Percentiles rank a stretch among this genome's conserved stretches.
Evolutionary conservation across 2,888 invertebrate genomes (phyloP).

Genomic region (Galeopsomyia nigrocyanea): DNA sequence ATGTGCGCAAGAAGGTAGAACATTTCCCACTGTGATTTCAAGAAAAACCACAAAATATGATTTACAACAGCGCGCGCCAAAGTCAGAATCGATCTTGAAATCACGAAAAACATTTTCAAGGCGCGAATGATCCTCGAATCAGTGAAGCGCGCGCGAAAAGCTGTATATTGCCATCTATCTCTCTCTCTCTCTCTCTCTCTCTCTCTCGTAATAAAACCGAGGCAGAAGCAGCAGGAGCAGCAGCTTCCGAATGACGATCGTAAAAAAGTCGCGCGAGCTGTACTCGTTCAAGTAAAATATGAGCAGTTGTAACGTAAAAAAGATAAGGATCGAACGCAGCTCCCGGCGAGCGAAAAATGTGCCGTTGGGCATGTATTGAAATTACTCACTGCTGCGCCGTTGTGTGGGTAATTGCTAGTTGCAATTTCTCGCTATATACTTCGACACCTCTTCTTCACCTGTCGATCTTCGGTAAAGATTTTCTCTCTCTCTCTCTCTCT

Average conservation of each 20-base stretch:
- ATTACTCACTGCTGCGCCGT: constrained; percentile 40
- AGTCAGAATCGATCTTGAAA: neutral
- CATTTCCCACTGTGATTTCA: too few relatives aligned
- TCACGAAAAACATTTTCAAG: constrained; percentile 13
- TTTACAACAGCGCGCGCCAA: too few relatives aligned
- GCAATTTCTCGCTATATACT: constrained; percentile 48
- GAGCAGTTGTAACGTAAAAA: constrained; percentile 25
- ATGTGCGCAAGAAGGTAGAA: too few relatives aligned
- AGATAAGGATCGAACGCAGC: constrained; percentile 34
- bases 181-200: too few relatives aligned
- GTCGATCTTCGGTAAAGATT: too few relatives aligned
- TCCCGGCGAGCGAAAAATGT: constrained; percentile 40
- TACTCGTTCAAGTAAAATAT: constrained; percentile 32
- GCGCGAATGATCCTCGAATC: constrained; percentile 8
- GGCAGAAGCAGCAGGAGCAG: constrained; percentile 16
- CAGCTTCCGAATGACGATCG: constrained; percentile 18
- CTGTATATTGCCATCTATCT: neutral
- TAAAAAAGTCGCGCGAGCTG: neutral
- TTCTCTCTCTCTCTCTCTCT: constrained; percentile 51
- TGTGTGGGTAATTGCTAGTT: constrained; percentile 53
- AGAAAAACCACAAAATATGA: too few relatives aligned
- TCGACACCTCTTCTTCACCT: constrained; percentile 51
- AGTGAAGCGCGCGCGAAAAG: constrained; percentile 9
- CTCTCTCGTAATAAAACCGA: constrained; percentile 17
- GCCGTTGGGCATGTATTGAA: constrained; percentile 45